These are phyloP conservation scores for Magallana angulata DNA, from an alignment of 1,140 invertebrate genomes.

Conservation along the genomic window DNA sequence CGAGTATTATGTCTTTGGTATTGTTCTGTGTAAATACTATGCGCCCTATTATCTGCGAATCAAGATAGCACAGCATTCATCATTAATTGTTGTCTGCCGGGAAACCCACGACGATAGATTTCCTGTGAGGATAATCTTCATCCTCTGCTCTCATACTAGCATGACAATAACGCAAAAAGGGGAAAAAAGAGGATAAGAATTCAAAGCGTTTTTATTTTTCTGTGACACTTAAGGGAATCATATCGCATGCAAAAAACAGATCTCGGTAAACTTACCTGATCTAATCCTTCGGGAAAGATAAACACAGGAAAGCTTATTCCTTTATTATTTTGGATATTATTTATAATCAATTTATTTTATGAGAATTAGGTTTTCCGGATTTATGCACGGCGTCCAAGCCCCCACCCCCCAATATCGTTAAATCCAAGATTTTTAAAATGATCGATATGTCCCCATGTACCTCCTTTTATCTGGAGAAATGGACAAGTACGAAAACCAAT, in stretches of 20 bases:
- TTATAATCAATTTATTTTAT: too few species aligned
- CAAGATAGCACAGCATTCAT: not conserved
- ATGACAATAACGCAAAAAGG: slow-evolving; percentile 5
- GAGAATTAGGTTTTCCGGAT: too few species aligned
- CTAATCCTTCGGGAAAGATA: not conserved
- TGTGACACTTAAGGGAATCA: not conserved
- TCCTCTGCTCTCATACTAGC: not conserved
- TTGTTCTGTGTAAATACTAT: slow-evolving; percentile 25
- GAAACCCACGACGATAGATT: slow-evolving; percentile 3
- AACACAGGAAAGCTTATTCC: not conserved
- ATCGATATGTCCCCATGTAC: too few species aligned
- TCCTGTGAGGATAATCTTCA: slow-evolving; percentile 9
- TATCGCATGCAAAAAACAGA: not conserved
- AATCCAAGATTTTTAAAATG: too few species aligned
- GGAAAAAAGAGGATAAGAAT: not conserved
- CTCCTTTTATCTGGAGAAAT: too few species aligned
- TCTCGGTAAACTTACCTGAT: not conserved
- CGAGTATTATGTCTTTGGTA: slow-evolving; percentile 2
- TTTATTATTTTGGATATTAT: not conserved
- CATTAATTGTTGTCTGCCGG: slow-evolving; percentile 9
- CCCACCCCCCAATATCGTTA: too few species aligned
- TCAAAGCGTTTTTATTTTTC: not conserved
- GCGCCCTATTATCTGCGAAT: not conserved
- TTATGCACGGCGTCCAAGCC: too few species aligned
- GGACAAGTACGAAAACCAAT: too few species aligned